Evolutionary conservation across 64 coral and sea anemone genomes (phyloP).

Genomic region (Anthopleura sola): DNA sequence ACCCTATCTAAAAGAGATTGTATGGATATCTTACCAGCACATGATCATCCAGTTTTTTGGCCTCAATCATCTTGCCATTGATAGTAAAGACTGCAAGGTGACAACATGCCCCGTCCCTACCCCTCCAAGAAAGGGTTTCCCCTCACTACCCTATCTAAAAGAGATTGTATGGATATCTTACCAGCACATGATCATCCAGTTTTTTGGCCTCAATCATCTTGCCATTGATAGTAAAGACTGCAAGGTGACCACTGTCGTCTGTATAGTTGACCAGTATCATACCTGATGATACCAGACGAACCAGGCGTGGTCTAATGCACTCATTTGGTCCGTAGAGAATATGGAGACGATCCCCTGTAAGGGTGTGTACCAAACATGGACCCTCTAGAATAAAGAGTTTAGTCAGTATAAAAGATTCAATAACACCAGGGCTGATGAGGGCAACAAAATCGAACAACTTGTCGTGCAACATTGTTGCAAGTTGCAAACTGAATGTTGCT

Average conservation of each 20-base stretch:
- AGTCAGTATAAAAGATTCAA: background rate
- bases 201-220: slow-evolving; percentile 44
- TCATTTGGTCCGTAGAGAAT: slow-evolving; percentile 76
- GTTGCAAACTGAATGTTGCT: too few species aligned
- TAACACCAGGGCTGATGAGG: too few species aligned
- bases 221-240: slow-evolving; percentile 90
- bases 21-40: slow-evolving; percentile 58
- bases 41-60: slow-evolving; percentile 77
- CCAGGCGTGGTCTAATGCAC: slow-evolving; percentile 73
- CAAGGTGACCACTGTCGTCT: slow-evolving; percentile 81
- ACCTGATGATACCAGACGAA: slow-evolving; percentile 69
- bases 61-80: slow-evolving; percentile 63
- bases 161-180: slow-evolving; percentile 3
- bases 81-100: slow-evolving; percentile 80
- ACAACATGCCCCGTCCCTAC: too few species aligned
- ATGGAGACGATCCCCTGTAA: slow-evolving; percentile 76
- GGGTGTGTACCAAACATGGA: slow-evolving; percentile 82
- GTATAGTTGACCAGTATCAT: slow-evolving; percentile 85
- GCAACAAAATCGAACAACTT: too few species aligned
- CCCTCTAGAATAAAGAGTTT: slow-evolving; percentile 60
- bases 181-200: slow-evolving; percentile 92
- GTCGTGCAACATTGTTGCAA: too few species aligned
- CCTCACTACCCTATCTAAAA: background rate
- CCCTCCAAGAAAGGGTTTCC: too few species aligned
- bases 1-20: background rate